A percentile compares a stretch with the other conserved stretches of the same genome.
Evolutionary conservation across 1,140 invertebrate genomes (phyloP).

Genomic region (Diploscapter pachys): DNA sequence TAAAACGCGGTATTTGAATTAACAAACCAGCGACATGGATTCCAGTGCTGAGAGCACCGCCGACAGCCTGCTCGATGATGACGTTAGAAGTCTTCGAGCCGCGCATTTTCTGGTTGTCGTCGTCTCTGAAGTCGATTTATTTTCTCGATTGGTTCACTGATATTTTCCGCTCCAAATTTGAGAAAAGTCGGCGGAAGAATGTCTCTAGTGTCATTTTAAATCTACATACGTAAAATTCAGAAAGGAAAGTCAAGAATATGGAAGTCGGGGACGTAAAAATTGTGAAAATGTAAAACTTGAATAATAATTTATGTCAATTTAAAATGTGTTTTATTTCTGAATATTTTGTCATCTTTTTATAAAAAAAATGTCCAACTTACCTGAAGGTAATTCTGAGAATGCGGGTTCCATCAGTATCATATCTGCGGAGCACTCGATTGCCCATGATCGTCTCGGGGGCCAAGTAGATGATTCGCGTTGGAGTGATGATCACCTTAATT

Average conservation of each 20-base stretch:
- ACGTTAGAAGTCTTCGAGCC: background rate
- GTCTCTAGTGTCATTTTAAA: background rate
- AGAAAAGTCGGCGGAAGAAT: background rate
- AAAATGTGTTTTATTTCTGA: background rate
- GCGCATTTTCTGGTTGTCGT: constrained; percentile 25
- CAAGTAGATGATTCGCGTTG: constrained; percentile 43
- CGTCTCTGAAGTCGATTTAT: constrained; percentile 32
- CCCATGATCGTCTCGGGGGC: constrained; percentile 45
- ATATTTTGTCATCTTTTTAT: background rate
- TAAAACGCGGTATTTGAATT: background rate
- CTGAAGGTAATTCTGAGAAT: constrained; percentile 31
- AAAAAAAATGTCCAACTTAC: background rate
- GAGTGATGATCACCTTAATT: constrained; percentile 41
- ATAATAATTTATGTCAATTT: background rate
- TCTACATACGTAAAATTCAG: background rate
- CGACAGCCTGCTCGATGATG: constrained; percentile 3
- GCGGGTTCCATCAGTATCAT: constrained; percentile 25
- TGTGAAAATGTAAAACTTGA: background rate
- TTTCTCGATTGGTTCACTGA: background rate
- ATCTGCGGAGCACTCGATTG: constrained; percentile 49
- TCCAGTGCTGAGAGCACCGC: background rate
- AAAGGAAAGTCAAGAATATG: no score
- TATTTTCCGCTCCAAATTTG: background rate
- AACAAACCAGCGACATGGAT: background rate
- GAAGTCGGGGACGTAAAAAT: background rate